Evolutionary conservation across 2,113 vertebrate genomes (phyloP).

Genomic region (Dromiciops gliroides): DNA sequence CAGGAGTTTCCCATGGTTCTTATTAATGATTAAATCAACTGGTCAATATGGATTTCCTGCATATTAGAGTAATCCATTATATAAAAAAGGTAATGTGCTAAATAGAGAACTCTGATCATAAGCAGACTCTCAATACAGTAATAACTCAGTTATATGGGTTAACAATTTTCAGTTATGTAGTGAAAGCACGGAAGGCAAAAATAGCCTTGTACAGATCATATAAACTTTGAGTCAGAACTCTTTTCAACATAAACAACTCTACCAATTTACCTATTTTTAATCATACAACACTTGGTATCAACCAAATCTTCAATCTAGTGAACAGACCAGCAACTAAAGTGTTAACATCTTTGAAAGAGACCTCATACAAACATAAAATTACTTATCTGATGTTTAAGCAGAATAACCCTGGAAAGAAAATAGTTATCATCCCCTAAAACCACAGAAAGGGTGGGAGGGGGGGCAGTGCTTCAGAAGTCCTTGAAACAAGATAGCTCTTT

Average conservation of each 20-base stretch:
- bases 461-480: not conserved
- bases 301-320: not conserved
- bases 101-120: not conserved
- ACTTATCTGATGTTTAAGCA: not conserved
- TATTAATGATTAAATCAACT: not conserved
- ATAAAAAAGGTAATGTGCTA: not conserved
- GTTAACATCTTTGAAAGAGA: not conserved
- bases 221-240: not conserved
- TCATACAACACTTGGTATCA: not conserved
- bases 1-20: not conserved
- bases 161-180: not conserved
- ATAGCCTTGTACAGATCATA: not conserved
- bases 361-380: not conserved
- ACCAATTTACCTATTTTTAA: not conserved
- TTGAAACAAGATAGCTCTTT: not conserved
- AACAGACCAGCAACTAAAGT: not conserved
- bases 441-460: not conserved
- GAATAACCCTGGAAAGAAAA: not conserved
- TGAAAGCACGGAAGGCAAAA: not conserved
- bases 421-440: not conserved
- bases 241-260: not conserved
- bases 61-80: not conserved
- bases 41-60: not conserved
- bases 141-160: not conserved
- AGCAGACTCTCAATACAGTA: not conserved